A percentile compares a stretch with the other conserved stretches of the same genome.
phyloP scores from a whole-genome alignment of 1,140 invertebrate genomes.

The Potamilus streckersoni region DNA sequence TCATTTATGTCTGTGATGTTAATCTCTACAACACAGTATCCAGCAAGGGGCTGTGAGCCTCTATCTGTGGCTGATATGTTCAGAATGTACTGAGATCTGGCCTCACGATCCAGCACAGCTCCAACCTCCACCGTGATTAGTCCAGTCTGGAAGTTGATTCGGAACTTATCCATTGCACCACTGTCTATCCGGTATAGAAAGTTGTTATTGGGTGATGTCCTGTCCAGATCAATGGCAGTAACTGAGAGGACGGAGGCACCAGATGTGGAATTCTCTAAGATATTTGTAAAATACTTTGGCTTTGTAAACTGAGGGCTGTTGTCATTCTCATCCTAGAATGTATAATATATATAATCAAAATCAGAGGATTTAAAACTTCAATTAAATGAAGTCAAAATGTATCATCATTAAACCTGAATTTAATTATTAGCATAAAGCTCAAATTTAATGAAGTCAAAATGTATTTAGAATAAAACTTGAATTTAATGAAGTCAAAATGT shows the following conservation, averaged over 20 bases:
- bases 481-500: no score
- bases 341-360: neutral
- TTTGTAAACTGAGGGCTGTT: slow-evolving; percentile 36
- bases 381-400: no score
- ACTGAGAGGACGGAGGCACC: slow-evolving; percentile 42
- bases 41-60: slow-evolving; percentile 38
- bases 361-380: neutral
- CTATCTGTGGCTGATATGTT: slow-evolving; percentile 48
- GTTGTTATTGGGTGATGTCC: slow-evolving; percentile 48
- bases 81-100: slow-evolving; percentile 35
- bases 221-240: slow-evolving; percentile 42
- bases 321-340: slow-evolving; percentile 46
- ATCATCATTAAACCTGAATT: no score
- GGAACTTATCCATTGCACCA: slow-evolving; percentile 54
- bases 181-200: slow-evolving; percentile 53
- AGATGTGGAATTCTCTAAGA: slow-evolving; percentile 40
- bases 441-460: no score
- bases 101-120: slow-evolving; percentile 46
- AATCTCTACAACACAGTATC: slow-evolving; percentile 33
- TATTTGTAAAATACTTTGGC: slow-evolving; percentile 26
- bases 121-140: slow-evolving; percentile 42
- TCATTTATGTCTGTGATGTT: slow-evolving; percentile 47
- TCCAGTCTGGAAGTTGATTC: slow-evolving; percentile 49
- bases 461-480: no score
- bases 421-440: no score